Evolutionary conservation across 2,797 vertebrate species (phyloP), one percentile per base, ranked within the genome.

Genomic region (Acridotheres tristis): DNA sequence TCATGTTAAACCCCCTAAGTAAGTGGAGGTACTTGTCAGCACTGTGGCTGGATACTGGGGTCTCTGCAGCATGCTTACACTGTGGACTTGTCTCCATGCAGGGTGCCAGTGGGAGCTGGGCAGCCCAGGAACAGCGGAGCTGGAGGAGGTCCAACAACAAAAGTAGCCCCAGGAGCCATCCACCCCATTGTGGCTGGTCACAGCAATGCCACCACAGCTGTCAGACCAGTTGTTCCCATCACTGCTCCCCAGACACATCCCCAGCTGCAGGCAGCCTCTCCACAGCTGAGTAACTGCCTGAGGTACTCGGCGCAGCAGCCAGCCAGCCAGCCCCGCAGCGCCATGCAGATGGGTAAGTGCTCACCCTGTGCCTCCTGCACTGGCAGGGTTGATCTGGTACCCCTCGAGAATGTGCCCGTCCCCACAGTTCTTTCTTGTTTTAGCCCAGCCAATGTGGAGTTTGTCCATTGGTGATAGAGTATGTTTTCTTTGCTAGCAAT

Each of bases 321-420:
- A 1, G 96, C 88, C 92, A 97, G 97, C 97, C 99, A 98, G 96
- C 86, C 98, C 20, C 98, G 98, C 94, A 98, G 95, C 38, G 72
- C 98, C 88, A 96, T 98, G 97, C 98, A 99, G 96, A 98, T 99
- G 97, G 98, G 99, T 99, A 98, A 45, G 98, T 47, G 27, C 32
- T 7, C 17, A 3, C 48, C 71, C 7, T 1, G 1, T 14, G 57
- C 57, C 34, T 66, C 63, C 84, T 27, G 42, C 5, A 0, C 30
- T 1, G 13, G 45, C 21, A 22, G 40, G 13, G 30, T 4, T 34
- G 36, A 32, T 32, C 43, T n/a, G 13, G 0, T 6, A 10, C 21
- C 48, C 55, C 67, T 62, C 26, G 10, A 9, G 10, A 32, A 50
- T 12, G n/a, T 36, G 53, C 47, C 59, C 0, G 0, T 32, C 59